phyloP scores from a whole-genome alignment of 2,888 invertebrate genomes.

The Gerosis bhagava region DNA sequence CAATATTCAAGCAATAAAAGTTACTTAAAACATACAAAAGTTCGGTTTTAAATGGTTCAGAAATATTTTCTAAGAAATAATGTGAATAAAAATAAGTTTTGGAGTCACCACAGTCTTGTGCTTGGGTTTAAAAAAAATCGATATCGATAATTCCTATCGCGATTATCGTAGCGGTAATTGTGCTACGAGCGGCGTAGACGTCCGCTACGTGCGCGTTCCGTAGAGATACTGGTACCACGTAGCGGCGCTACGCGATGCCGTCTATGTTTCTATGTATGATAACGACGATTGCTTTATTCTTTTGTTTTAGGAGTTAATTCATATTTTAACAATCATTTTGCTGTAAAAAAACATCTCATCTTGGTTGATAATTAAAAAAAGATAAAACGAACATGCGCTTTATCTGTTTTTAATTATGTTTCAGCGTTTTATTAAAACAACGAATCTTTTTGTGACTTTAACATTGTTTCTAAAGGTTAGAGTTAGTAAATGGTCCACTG shows the following conservation, averaged over 20 bases:
- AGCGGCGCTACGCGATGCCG: slow-evolving; percentile 34
- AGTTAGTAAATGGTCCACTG: no score
- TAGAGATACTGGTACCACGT: slow-evolving; percentile 47
- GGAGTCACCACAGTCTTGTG: slow-evolving; percentile 1
- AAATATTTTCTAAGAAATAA: slow-evolving; percentile 1
- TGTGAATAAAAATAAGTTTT: slow-evolving; percentile 2
- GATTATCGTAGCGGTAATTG: slow-evolving; percentile 14
- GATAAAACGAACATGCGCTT: no score
- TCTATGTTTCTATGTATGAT: slow-evolving; percentile 11
- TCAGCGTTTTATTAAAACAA: no score
- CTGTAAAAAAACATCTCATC: no score
- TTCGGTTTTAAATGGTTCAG: neutral
- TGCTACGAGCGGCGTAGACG: slow-evolving; percentile 41
- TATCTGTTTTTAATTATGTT: no score
- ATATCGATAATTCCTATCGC: slow-evolving; percentile 3
- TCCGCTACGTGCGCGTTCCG: slow-evolving; percentile 50
- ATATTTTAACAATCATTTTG: no score
- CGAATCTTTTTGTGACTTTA: no score
- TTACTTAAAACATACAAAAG: slow-evolving; percentile 6
- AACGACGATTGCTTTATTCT: slow-evolving; percentile 9
- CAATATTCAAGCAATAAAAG: slow-evolving; percentile 31
- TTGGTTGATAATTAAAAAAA: no score
- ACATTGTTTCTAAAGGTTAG: no score
- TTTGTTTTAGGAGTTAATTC: neutral
- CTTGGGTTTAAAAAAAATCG: slow-evolving; percentile 18